These are phyloP conservation scores for Ciconia nigra DNA, from an alignment of 2,797 vertebrate genomes.

Conservation along the genomic window DNA sequence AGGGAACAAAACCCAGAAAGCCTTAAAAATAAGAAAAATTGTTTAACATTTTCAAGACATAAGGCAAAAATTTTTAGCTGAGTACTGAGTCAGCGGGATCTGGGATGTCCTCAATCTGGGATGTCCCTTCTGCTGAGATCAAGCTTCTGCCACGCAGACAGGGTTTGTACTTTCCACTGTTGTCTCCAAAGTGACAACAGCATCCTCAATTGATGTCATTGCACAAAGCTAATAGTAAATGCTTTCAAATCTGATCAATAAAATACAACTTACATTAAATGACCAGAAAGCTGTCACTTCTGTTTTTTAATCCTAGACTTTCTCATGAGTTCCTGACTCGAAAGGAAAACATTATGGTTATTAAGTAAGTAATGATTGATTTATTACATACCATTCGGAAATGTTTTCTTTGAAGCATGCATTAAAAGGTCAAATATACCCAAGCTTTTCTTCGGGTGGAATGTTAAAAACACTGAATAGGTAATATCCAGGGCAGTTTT, in stretches of 20 bases:
- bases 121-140: conserved; percentile 15
- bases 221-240: conserved; percentile 60
- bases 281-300: conserved; percentile 52
- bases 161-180: conserved; percentile 16
- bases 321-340: conserved; percentile 39
- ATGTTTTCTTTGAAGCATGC: conserved; percentile 57
- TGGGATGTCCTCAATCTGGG: conserved; percentile 1
- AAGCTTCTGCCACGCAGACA: conserved; percentile 46
- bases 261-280: conserved; percentile 72
- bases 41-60: neutral
- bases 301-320: conserved; percentile 16
- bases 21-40: neutral
- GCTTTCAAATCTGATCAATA: conserved; percentile 79
- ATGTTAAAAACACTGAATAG: conserved; percentile 19
- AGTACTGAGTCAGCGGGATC: conserved; percentile 40
- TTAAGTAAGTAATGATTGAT: conserved; percentile 65
- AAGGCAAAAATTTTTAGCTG: neutral
- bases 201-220: conserved; percentile 61
- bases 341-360: conserved; percentile 62
- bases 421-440: conserved; percentile 59
- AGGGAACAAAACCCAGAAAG: neutral
- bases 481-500: neutral
- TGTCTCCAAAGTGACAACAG: conserved; percentile 47
- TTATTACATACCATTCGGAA: conserved; percentile 61
- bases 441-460: conserved; percentile 15